These are phyloP conservation scores for Planiliza haematocheilus DNA, from an alignment of 2,113 vertebrate species.

Conservation along the genomic window DNA sequence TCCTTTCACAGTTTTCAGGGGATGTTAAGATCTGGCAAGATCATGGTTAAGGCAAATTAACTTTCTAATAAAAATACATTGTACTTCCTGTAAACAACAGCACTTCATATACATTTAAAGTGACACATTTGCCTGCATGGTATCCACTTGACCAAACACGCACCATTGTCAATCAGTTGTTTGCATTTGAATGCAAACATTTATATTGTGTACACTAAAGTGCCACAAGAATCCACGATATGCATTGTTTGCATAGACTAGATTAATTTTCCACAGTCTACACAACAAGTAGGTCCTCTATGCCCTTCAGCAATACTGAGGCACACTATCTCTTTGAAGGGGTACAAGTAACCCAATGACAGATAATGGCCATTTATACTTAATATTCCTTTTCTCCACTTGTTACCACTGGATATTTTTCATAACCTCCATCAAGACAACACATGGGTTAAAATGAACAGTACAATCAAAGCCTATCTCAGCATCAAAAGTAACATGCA, in stretches of 20 bases:
- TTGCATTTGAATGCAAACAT: slow-evolving; percentile 5
- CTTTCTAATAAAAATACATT: too few species aligned
- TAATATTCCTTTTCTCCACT: background rate
- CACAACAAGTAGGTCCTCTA: background rate
- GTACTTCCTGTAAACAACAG: too few species aligned
- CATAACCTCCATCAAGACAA: too few species aligned
- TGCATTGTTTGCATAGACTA: background rate
- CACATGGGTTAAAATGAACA: too few species aligned
- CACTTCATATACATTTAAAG: background rate
- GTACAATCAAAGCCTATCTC: too few species aligned
- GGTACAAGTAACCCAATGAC: slow-evolving; percentile 5
- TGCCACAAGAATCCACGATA: background rate
- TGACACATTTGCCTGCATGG: too few species aligned
- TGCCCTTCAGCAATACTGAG: background rate
- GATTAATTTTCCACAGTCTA: background rate
- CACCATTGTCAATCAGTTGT: background rate
- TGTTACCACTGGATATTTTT: background rate
- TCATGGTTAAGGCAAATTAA: too few species aligned
- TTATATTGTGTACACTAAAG: background rate
- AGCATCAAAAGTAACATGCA: too few species aligned
- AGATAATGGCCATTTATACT: slow-evolving; percentile 12
- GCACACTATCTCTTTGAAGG: background rate
- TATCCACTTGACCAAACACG: too few species aligned
- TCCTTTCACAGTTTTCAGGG: too few species aligned
- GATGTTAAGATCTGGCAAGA: too few species aligned